Base-by-base conservation (phyloP, 2,888 invertebrate genomes). In the Cheilosia urbana region DNA sequence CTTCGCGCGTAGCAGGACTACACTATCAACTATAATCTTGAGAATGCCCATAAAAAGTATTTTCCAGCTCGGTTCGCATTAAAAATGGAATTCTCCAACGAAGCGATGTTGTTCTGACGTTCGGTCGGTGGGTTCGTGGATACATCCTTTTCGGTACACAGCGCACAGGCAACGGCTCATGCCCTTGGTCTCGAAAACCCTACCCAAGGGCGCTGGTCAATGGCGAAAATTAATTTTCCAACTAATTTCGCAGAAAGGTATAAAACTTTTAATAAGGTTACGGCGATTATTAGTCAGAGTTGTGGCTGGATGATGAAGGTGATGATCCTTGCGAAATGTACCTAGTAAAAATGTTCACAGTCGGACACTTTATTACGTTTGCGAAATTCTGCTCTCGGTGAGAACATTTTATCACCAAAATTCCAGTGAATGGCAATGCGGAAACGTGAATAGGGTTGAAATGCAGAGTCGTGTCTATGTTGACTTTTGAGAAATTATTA, bases 211-310 rank as follows among this genome's bases (percentile, higher is more conserved):
- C 19, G 40, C 40, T 51, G 75, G 66, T 77, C 85, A 85, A 85
- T 85, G 85, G 76, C 60, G 85, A 66, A 85, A 85, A 85, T 85
- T 85, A 85, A 85, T 81, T 85, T 85, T 85, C 85, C 76, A 80
- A 80, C 85, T 85, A 85, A 85, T 85, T 85, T 85, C 45, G 60
- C 85, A 81, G 68, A 81, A 85, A 85, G 71, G 55, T 71, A 80
- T 80, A 76, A 76, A 84, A 84, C 75, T 84, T 84, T 85, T 85
- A 81, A 85, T 85, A 76, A 77, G 81, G 85, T 81, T 85, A 85
- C 81, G 76, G 65, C 71, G 72, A 81, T 85, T 77, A 85, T 85
- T 77, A 81, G 76, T 68, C 55, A 85, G 76, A 68, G 66, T 72
- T 81, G 80, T 72, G 85, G 76, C 76, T 51, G 76, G 40, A 77